Conservation (phyloP, 2,797 vertebrate genomes). For the Anomalospiza imberbis region DNA sequence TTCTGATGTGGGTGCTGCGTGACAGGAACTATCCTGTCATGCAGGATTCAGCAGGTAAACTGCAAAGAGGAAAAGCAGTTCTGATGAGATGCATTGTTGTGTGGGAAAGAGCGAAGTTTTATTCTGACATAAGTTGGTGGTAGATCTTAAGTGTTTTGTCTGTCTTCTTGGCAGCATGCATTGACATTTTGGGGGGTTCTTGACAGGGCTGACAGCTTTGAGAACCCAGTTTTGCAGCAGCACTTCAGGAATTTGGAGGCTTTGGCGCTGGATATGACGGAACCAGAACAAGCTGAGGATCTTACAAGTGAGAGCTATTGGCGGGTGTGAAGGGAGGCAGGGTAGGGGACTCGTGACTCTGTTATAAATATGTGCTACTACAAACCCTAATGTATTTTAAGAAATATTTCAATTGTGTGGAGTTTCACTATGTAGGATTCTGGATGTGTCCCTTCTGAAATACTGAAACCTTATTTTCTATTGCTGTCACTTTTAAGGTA, state of each 20-base stretch:
- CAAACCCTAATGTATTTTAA: neutral
- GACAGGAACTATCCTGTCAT: neutral
- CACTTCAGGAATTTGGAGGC: constrained; percentile 95
- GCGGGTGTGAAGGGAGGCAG: neutral
- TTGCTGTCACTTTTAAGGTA: neutral
- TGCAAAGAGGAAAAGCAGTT: neutral
- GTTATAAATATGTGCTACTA: neutral
- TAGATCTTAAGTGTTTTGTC: neutral
- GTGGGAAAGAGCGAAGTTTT: neutral
- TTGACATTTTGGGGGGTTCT: constrained; percentile 13
- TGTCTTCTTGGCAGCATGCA: neutral
- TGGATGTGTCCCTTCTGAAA: neutral
- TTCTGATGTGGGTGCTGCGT: neutral
- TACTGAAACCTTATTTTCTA: neutral
- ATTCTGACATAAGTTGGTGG: neutral
- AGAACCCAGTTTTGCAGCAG: constrained; percentile 93
- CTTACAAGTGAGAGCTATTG: constrained; percentile 84
- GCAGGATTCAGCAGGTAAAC: neutral
- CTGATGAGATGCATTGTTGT: neutral
- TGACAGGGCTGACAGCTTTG: constrained; percentile 88
- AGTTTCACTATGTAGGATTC: neutral
- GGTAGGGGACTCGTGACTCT: neutral
- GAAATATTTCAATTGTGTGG: neutral
- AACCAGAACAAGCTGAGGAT: constrained; percentile 87
- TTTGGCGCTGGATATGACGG: constrained; percentile 86